Base-by-base conservation (phyloP, 1,140 invertebrate species). In the Pseudomyrmex concolor region DNA sequence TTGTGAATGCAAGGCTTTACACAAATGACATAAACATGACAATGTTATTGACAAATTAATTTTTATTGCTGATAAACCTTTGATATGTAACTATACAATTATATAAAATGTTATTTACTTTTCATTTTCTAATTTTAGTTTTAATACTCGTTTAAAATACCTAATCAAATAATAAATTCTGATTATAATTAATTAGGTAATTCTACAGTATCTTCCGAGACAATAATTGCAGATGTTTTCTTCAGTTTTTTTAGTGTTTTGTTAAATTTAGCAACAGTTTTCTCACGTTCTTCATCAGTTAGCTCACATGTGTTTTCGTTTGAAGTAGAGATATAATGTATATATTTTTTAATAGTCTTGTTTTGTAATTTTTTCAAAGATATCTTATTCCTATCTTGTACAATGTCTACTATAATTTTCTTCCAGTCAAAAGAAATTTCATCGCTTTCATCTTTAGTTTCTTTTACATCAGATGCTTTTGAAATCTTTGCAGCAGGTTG, bases 241-340 rank as follows among this genome's bases (percentile, higher is more conserved):
- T 89, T 87, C 43, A 95, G 54, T 70, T 94, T 94, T 84, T 89
- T 87, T 15, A 95, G 50, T 68, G 94, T 94, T 84, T 94, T 95
- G 60, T 92, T 90, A 83, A 94, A 93, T 82, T 92, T 93, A 73
- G 88, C 90, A 43, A 63, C 25, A 82, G 91, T 89, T 87, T 94
- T 94, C 71, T 93, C 93, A 15, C 84, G 43, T 67, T 77, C 73
- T 15, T 17, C 12, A 12, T 54, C 25, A 77, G 17, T 67, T 15
- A 19, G 13, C 62, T 54, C 1, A 25, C 9, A 54, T 66, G 45
- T 5, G 1, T 64, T 34, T 7, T 34, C 45, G 10, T 55, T 34
- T 5, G 25, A 43, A 15, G 12, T 66, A 76, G 48, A 66, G 34
- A 77, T 8, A 62, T 90, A 73, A 60, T 83, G 85, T 34, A 91